These are phyloP conservation scores for Emberiza fucata DNA, from an alignment of 2,113 vertebrate genomes.

Conservation along the genomic window DNA sequence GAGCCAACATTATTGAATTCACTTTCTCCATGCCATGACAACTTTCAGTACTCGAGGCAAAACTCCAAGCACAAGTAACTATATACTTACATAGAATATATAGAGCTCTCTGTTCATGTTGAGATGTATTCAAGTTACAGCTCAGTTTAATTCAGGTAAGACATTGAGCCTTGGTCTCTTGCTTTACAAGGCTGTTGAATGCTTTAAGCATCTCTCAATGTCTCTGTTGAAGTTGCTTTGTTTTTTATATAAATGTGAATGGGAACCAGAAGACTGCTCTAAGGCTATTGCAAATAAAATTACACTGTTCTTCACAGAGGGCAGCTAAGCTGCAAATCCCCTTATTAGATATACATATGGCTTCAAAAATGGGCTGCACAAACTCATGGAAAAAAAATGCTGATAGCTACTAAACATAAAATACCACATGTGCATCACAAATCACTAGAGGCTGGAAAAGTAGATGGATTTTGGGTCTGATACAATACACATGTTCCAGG, in stretches of 20 bases:
- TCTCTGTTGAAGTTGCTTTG: background rate
- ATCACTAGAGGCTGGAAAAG: background rate
- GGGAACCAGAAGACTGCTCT: background rate
- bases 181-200: background rate
- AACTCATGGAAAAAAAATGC: background rate
- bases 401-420: background rate
- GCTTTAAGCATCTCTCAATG: background rate
- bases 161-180: background rate
- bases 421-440: background rate
- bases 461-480: background rate
- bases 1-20: background rate
- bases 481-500: background rate
- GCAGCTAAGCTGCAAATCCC: background rate
- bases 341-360: background rate
- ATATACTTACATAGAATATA: background rate
- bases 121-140: background rate
- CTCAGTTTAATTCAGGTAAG: background rate
- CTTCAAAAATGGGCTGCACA: background rate
- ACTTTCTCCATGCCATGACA: background rate
- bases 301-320: background rate
- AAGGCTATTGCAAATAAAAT: background rate
- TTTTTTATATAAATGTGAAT: background rate
- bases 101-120: background rate
- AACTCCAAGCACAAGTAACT: background rate
- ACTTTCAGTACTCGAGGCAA: background rate